Conservation (phyloP, 2,888 invertebrate genomes). For the Carcina quercana region DNA sequence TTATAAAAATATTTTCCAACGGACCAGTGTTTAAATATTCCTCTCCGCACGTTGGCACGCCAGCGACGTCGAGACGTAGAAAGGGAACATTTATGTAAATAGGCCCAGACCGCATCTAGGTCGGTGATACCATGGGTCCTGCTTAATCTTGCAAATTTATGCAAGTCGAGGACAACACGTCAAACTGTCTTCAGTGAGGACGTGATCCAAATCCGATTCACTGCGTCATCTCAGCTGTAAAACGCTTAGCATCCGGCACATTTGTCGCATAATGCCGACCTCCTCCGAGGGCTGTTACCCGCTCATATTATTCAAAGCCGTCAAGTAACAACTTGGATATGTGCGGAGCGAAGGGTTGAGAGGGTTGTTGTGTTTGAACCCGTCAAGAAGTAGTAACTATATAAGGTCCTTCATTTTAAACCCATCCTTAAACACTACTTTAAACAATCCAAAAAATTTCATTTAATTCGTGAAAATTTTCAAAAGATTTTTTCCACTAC, state of each 20-base stretch:
- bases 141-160: constrained; percentile 72
- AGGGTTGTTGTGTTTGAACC: no score
- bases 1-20: no score
- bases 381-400: no score
- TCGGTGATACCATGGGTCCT: constrained; percentile 31
- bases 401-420: no score
- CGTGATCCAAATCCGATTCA: constrained; percentile 70
- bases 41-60: constrained; percentile 2
- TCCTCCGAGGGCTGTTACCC: constrained; percentile 45
- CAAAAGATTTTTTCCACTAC: no score
- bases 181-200: constrained; percentile 64
- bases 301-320: constrained; percentile 54
- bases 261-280: constrained; percentile 57
- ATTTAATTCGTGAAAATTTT: no score
- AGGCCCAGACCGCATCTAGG: constrained; percentile 41
- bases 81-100: constrained; percentile 58
- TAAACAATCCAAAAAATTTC: no score
- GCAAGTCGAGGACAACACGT: constrained; percentile 66
- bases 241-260: constrained; percentile 66
- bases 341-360: constrained; percentile 14
- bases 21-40: constrained; percentile 5
- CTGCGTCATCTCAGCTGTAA: constrained; percentile 61
- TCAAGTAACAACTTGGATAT: constrained; percentile 32
- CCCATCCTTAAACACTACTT: no score
- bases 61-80: constrained; percentile 22